Conservation (phyloP, 2,888 invertebrate species). For the Nymphalis polychloros region DNA sequence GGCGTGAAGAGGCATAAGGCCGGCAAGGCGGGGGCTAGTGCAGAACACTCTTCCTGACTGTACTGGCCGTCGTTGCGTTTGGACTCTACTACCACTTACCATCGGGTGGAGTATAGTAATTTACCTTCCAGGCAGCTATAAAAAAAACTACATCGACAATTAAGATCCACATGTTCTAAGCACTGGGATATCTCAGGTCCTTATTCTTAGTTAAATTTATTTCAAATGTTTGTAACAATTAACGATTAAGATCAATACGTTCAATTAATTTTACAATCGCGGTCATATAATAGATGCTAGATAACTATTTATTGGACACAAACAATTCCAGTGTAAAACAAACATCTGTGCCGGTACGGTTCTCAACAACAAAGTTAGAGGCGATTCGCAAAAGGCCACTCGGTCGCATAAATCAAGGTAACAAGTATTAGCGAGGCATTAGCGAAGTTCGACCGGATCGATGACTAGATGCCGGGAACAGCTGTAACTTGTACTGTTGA, state of each 20-base stretch:
- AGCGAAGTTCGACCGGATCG: slow-evolving; percentile 27
- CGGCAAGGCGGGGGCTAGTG: too few species aligned
- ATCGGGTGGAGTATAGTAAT: too few species aligned
- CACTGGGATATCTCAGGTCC: too few species aligned
- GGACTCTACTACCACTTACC: too few species aligned
- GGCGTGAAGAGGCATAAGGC: too few species aligned
- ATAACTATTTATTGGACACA: background rate
- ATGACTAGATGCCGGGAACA: slow-evolving; percentile 30
- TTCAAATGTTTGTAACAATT: background rate
- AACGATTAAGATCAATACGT: background rate
- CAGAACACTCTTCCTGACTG: too few species aligned
- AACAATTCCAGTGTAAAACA: background rate
- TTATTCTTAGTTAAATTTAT: too few species aligned
- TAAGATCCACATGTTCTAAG: too few species aligned
- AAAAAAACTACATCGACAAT: too few species aligned
- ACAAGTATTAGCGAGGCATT: slow-evolving; percentile 32
- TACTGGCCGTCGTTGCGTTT: too few species aligned
- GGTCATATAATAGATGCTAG: background rate
- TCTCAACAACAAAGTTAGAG: slow-evolving; percentile 9
- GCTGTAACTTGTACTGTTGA: slow-evolving; percentile 27
- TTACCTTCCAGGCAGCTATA: too few species aligned
- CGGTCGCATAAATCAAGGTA: slow-evolving; percentile 38
- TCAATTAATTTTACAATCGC: background rate
- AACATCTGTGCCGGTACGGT: background rate
- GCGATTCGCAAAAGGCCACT: slow-evolving; percentile 4